Conservation (phyloP, 2,888 invertebrate genomes). For the Gibbula magus region DNA sequence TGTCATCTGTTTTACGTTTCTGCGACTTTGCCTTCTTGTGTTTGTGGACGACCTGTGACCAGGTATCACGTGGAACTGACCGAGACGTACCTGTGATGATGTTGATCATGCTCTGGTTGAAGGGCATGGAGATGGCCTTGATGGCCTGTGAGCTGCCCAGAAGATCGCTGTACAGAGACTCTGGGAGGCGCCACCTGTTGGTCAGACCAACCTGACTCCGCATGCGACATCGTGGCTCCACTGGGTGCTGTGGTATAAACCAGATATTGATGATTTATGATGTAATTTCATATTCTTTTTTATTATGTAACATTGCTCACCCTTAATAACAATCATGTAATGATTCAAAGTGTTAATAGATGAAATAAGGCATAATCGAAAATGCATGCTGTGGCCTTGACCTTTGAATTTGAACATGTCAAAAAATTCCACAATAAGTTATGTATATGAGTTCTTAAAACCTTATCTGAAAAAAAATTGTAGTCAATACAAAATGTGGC, state of each 20-base stretch:
- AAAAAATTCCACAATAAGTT: too few species aligned
- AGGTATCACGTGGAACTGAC: not conserved
- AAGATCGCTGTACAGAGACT: slow-evolving; percentile 71
- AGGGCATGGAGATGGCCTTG: slow-evolving; percentile 64
- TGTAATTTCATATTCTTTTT: too few species aligned
- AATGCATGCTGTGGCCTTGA: too few species aligned
- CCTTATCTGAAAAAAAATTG: too few species aligned
- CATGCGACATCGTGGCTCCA: slow-evolving; percentile 62
- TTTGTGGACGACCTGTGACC: not conserved
- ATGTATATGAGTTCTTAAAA: too few species aligned
- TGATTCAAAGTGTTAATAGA: too few species aligned
- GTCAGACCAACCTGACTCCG: slow-evolving; percentile 68
- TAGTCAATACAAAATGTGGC: too few species aligned
- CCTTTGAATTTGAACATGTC: too few species aligned
- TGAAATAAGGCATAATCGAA: too few species aligned
- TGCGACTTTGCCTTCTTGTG: slow-evolving; percentile 1
- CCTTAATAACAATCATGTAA: too few species aligned
- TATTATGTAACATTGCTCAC: too few species aligned
- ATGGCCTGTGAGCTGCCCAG: slow-evolving; percentile 71
- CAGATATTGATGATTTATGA: too few species aligned
- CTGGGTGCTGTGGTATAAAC: slow-evolving; percentile 81
- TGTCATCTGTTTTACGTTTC: not conserved
- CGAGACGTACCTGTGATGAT: slow-evolving; percentile 62
- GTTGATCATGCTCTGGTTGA: slow-evolving; percentile 62
- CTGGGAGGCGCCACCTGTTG: slow-evolving; percentile 72